Conservation (phyloP, 2,113 vertebrate genomes). For the Macquaria ambigua region DNA sequence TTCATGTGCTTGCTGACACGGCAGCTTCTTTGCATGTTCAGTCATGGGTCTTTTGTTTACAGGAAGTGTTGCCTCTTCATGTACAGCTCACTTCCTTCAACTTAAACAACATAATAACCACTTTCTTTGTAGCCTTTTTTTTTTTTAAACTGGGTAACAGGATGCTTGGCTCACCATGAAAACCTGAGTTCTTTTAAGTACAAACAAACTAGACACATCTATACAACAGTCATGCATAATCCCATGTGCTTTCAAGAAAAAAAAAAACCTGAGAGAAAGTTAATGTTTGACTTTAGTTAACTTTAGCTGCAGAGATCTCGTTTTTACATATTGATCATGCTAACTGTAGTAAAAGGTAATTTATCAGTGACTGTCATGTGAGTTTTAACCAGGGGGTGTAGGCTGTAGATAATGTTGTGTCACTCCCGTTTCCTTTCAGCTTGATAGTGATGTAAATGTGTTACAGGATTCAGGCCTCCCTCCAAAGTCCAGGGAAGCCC, state of each 20-base stretch:
- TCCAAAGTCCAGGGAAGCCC: constrained; percentile 49
- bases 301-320: neutral
- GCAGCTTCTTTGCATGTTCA: constrained; percentile 22
- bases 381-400: constrained; percentile 36
- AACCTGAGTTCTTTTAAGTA: neutral
- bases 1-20: constrained; percentile 28
- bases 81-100: constrained; percentile 59
- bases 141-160: neutral
- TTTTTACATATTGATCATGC: neutral
- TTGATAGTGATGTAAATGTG: constrained; percentile 49
- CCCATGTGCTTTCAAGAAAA: too few relatives aligned
- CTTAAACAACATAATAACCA: constrained; percentile 38
- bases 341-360: constrained; percentile 23
- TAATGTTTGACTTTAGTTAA: constrained; percentile 24
- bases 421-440: neutral
- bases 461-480: constrained; percentile 28
- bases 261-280: neutral
- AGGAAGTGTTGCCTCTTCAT: constrained; percentile 61
- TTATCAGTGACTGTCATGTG: neutral
- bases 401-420: constrained; percentile 35
- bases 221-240: neutral
- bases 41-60: constrained; percentile 26
- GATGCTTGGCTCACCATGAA: constrained; percentile 5
- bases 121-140: neutral
- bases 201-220: neutral